Conservation (phyloP, 2,113 vertebrate species). For the Catharus fuscescens region DNA sequence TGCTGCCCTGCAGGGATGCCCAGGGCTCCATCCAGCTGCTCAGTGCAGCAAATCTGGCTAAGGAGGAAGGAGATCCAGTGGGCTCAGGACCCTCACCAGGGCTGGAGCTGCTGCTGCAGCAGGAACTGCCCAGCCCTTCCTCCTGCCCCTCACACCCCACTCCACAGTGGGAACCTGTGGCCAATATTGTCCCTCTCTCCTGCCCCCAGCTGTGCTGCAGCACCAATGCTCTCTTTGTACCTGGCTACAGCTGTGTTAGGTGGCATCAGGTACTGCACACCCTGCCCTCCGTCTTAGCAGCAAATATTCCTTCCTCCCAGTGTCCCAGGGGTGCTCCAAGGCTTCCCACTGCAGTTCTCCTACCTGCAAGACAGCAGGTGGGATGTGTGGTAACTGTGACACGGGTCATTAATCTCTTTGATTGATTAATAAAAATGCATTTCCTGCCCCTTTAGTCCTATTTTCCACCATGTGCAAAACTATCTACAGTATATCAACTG, state of each 20-base stretch:
- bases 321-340: not conserved
- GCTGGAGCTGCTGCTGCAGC: not conserved
- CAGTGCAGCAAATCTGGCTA: not conserved
- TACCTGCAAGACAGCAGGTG: not conserved
- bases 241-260: not conserved
- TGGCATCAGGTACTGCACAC: not conserved
- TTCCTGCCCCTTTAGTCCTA: not conserved
- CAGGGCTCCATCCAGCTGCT: not conserved
- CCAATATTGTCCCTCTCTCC: not conserved
- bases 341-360: not conserved
- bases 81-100: not conserved
- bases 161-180: not conserved
- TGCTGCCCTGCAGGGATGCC: not conserved
- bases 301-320: not conserved
- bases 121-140: not conserved
- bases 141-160: not conserved
- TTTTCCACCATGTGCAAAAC: not conserved
- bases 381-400: not conserved
- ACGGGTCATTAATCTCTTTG: not conserved
- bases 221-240: not conserved
- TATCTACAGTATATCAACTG: not conserved
- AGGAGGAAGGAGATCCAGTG: rapidly evolving
- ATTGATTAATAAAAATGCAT: not conserved
- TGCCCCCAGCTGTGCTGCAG: not conserved
- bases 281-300: rapidly evolving